Evolutionary conservation across 1,140 invertebrate genomes (phyloP).

Genomic region (Drosophila ananassae): DNA sequence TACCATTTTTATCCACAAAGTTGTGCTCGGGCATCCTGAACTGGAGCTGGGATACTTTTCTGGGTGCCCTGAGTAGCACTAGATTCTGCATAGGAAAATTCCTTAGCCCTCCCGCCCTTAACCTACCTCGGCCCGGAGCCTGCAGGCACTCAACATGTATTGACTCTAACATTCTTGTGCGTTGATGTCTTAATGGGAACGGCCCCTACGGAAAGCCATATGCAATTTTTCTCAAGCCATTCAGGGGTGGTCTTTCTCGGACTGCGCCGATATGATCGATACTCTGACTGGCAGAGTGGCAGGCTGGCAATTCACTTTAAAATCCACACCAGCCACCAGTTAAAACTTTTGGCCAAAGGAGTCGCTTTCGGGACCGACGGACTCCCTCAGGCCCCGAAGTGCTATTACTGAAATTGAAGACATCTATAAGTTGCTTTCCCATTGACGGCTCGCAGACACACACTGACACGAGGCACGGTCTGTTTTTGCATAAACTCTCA

Average conservation of each 20-base stretch:
- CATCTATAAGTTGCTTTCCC: constrained; percentile 67
- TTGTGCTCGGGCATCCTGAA: neutral
- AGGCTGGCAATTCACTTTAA: constrained; percentile 58
- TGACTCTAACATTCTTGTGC: constrained; percentile 51
- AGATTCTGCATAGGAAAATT: neutral
- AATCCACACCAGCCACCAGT: constrained; percentile 64
- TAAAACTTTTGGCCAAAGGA: constrained; percentile 66
- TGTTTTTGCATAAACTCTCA: neutral
- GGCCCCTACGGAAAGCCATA: constrained; percentile 52
- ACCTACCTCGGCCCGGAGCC: neutral
- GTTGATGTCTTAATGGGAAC: constrained; percentile 56
- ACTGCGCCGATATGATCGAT: constrained; percentile 17
- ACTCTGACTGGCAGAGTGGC: constrained; percentile 6
- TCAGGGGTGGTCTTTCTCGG: constrained; percentile 4
- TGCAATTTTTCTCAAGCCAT: constrained; percentile 69
- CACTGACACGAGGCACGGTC: neutral
- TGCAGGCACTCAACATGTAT: constrained; percentile 51
- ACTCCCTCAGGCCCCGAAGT: constrained; percentile 72
- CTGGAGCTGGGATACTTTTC: neutral
- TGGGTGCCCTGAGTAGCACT: neutral
- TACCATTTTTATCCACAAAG: neutral
- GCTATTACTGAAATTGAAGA: constrained; percentile 81
- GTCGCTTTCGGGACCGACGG: constrained; percentile 28
- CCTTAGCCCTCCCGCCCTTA: neutral
- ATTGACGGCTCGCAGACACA: constrained; percentile 24